These are phyloP conservation scores for Forbesichthys agassizii DNA, from an alignment of 2,113 vertebrate genomes.

Conservation along the genomic window DNA sequence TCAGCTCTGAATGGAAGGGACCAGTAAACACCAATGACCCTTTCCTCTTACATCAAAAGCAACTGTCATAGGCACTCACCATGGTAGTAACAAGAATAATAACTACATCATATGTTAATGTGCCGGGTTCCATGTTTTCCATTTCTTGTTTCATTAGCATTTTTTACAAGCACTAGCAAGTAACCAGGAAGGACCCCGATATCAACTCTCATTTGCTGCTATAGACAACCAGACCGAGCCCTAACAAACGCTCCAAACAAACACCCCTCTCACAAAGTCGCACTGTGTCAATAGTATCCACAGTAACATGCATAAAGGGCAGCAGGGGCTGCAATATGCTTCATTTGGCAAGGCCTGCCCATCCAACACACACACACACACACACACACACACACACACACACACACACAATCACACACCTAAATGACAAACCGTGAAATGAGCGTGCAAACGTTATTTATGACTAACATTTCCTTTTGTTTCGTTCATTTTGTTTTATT, in stretches of 20 bases:
- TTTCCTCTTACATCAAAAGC: too few species aligned
- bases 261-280: slow-evolving; percentile 30
- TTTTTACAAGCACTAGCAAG: neutral
- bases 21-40: too few species aligned
- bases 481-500: slow-evolving; percentile 26
- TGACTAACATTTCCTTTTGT: slow-evolving; percentile 51
- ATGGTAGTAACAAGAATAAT: neutral
- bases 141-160: neutral
- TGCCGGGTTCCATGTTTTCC: neutral
- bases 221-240: slow-evolving; percentile 18
- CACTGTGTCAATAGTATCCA: slow-evolving; percentile 66
- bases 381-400: neutral
- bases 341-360: slow-evolving; percentile 1
- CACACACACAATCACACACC: neutral
- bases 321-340: slow-evolving; percentile 26
- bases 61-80: too few species aligned
- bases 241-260: slow-evolving; percentile 42
- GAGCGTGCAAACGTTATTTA: slow-evolving; percentile 43
- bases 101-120: neutral
- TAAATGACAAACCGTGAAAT: slow-evolving; percentile 22
- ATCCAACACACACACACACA: neutral
- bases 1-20: too few species aligned
- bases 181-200: neutral
- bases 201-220: neutral
- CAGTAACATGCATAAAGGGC: slow-evolving; percentile 47